These are phyloP conservation scores for Myopa testacea DNA, from an alignment of 2,888 invertebrate genomes.

Conservation along the genomic window DNA sequence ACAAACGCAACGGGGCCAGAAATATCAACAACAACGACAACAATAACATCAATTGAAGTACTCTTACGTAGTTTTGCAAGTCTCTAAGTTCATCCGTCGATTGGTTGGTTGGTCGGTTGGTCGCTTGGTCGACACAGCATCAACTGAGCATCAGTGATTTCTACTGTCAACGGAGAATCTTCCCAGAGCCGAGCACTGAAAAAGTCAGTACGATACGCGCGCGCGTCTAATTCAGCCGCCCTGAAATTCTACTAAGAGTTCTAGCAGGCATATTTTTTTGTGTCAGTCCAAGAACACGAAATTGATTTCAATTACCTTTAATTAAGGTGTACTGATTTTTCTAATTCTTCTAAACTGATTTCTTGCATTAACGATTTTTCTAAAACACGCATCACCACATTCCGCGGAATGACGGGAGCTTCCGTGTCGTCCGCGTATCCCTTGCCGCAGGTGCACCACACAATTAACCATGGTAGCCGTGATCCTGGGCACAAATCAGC, in stretches of 20 bases:
- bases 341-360: background rate
- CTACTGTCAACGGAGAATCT: conserved; percentile 41
- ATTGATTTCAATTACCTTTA: conserved; percentile 55
- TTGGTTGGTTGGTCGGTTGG: background rate
- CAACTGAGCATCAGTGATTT: conserved; percentile 53
- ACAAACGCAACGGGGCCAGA: background rate
- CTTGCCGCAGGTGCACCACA: conserved; percentile 56
- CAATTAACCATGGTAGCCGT: conserved; percentile 21
- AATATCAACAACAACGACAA: conserved; percentile 1
- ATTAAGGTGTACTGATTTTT: conserved; percentile 49
- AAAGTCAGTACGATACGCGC: conserved; percentile 59
- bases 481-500: background rate
- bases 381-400: background rate
- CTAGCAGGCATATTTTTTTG: conserved; percentile 21
- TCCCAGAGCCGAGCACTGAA: conserved; percentile 27
- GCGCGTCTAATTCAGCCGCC: conserved; percentile 58
- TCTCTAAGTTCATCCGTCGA: background rate
- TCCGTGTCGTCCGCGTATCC: conserved; percentile 36
- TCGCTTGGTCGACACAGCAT: conserved; percentile 3
- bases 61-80: background rate
- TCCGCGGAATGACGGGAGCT: conserved; percentile 11
- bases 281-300: conserved; percentile 36
- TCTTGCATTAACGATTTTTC: background rate
- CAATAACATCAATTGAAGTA: conserved; percentile 7
- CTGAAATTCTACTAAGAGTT: background rate